Percentiles rank a stretch among this genome's conserved stretches.
phyloP scores from a whole-genome alignment of 2,797 vertebrate genomes.

The Hybognathus amarus region DNA sequence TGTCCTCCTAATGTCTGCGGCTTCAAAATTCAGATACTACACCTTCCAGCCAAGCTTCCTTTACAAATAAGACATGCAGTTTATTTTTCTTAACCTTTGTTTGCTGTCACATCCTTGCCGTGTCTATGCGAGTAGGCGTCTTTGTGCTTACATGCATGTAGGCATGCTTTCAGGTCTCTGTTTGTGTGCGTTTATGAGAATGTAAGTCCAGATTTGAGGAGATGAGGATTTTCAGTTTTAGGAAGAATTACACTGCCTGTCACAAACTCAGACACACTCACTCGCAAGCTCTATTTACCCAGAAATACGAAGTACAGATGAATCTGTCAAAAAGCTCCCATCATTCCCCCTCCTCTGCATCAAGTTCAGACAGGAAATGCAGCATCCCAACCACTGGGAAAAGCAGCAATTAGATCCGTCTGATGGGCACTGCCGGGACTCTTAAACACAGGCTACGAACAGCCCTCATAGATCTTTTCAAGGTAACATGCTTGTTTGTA shows the following conservation, averaged over 20 bases:
- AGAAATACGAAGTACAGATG: constrained; percentile 3
- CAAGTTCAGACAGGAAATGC: constrained; percentile 46
- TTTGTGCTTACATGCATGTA: constrained; percentile 5
- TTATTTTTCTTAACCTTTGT: constrained; percentile 41
- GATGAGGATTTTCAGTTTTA: constrained; percentile 34
- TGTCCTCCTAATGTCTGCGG: constrained; percentile 32
- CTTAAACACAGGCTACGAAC: constrained; percentile 43
- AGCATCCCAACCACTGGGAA: constrained; percentile 43
- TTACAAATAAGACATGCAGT: constrained; percentile 24
- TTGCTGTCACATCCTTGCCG: constrained; percentile 19
- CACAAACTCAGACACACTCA: constrained; percentile 44
- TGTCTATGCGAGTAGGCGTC: background rate
- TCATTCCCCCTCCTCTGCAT: constrained; percentile 42
- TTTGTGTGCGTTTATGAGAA: background rate
- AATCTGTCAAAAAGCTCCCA: constrained; percentile 56
- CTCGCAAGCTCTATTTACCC: constrained; percentile 39
- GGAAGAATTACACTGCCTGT: constrained; percentile 36
- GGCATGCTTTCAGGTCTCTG: background rate
- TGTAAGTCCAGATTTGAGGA: constrained; percentile 24
- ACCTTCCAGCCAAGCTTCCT: constrained; percentile 27
- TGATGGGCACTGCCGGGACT: constrained; percentile 47
- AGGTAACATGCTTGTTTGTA: constrained; percentile 39
- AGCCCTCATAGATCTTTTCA: constrained; percentile 41
- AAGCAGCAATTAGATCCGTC: constrained; percentile 55
- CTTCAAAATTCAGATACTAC: constrained; percentile 22